Conservation (phyloP, 2,113 vertebrate species). For the Setophaga coronata region DNA sequence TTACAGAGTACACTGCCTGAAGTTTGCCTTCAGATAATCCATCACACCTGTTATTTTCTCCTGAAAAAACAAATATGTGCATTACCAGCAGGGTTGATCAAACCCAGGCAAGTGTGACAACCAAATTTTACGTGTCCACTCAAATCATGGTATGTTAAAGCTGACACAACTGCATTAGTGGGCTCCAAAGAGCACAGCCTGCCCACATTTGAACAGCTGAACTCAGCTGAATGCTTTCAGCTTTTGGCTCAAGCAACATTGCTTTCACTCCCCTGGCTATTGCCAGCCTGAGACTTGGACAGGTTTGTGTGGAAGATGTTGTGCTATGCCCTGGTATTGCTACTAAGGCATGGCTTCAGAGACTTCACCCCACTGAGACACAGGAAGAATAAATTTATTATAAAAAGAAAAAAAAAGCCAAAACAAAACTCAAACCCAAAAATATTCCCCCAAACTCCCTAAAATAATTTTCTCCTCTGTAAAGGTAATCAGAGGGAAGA, state of each 20-base stretch:
- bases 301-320: neutral
- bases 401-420: neutral
- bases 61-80: neutral
- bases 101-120: neutral
- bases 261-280: neutral
- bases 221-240: neutral
- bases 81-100: neutral
- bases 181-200: neutral
- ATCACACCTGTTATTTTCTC: neutral
- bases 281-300: neutral
- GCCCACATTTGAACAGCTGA: neutral
- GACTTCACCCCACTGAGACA: rapidly evolving
- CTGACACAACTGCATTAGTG: neutral
- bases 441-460: neutral
- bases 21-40: neutral
- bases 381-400: neutral
- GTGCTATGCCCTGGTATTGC: neutral
- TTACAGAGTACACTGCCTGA: neutral
- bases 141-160: neutral
- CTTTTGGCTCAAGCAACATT: neutral
- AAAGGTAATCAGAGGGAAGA: neutral
- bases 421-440: neutral
- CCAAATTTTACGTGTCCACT: neutral
- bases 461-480: neutral
- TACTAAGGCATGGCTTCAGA: neutral